Evolutionary conservation across 1,140 invertebrate species (phyloP), one percentile per base, ranked within the genome.

Genomic region (Saccostrea glomerata): DNA sequence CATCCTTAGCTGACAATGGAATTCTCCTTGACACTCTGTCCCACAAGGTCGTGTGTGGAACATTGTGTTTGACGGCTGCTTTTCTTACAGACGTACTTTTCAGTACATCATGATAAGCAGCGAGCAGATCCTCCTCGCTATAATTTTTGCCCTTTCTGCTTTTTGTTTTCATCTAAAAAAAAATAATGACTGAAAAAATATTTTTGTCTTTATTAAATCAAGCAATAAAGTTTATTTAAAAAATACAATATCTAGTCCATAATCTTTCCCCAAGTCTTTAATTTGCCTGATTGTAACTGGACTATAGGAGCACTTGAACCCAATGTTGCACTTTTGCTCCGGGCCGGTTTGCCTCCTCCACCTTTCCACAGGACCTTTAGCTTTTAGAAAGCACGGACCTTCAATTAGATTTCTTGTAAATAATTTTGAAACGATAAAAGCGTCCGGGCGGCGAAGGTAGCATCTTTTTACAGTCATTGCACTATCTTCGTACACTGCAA

Each of bases 401-500:
- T 73, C 20, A 73, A 13, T 30, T 73, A 36, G 23, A 70, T 73
- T 30, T 25, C 25, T 23, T 30, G 23, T 23, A 73, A 73, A 73
- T 73, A 73, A 30, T 73, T 73, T 36, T 73, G 66, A 73, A 23
- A 73, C 4, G 25, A 73, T 23, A 2, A 73, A 73, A 11, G 66
- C 66, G 30, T 70, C 23, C 5, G 66, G 66, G 25, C 23, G 66
- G 66, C 66, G n/a, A 23, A 23, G 66, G 12, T 70, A 70, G 30
- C 20, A 20, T 63, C 20, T 86, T 66, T 73, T 86, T 36, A 17
- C 85, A 40, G 17, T 56, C 9, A 47, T 70, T 36, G 15, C 47
- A 86, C 63, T 63, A 55, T 87, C 86, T 23, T 54, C 47, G 56
- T 55, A 87, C 11, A 87, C 30, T 25, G 70, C 86, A n/a, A 87